Evolutionary conservation across 37 sponge, comb jelly and placozoan genomes (phyloP).

Genomic region (Aplysina aerophoba): DNA sequence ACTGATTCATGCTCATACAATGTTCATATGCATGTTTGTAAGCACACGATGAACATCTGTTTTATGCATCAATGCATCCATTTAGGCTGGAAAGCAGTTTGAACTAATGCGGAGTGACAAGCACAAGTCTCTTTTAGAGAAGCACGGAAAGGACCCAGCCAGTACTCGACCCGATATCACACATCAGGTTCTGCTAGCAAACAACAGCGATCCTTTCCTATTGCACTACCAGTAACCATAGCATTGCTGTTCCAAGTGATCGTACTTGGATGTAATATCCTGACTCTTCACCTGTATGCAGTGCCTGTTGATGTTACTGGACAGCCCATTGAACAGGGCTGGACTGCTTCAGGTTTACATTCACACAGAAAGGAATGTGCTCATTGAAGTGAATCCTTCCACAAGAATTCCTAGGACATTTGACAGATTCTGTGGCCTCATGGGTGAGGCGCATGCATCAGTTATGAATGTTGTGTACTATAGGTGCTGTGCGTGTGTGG

Average conservation of each 20-base stretch:
- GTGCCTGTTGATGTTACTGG: slow-evolving; percentile 98
- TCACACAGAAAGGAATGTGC: slow-evolving; percentile 94
- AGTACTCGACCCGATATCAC: slow-evolving; percentile 95
- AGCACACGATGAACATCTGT: slow-evolving; percentile 7
- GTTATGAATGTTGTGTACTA: not conserved
- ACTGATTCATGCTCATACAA: too few species aligned
- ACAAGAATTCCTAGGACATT: slow-evolving; percentile 97
- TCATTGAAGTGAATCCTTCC: slow-evolving; percentile 96
- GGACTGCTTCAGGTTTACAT: slow-evolving; percentile 96
- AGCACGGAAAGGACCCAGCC: slow-evolving; percentile 77
- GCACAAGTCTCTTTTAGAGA: slow-evolving; percentile 71
- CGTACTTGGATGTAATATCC: slow-evolving; percentile 91
- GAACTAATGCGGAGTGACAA: slow-evolving; percentile 90
- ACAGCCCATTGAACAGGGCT: slow-evolving; percentile 97
- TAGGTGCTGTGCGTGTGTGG: slow-evolving; percentile 3
- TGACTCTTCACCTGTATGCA: slow-evolving; percentile 51
- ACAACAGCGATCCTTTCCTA: not conserved
- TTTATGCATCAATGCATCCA: too few species aligned
- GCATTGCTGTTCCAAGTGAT: slow-evolving; percentile 43
- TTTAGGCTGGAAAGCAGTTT: slow-evolving; percentile 85
- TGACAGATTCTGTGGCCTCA: slow-evolving; percentile 96
- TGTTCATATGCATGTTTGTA: too few species aligned
- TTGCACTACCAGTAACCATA: not conserved
- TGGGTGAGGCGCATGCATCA: slow-evolving; percentile 61
- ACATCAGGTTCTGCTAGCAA: slow-evolving; percentile 67